A percentile compares a stretch with the other conserved stretches of the same genome.
phyloP scores from a whole-genome alignment of 1,140 invertebrate species.

The Achatina immaculata region DNA sequence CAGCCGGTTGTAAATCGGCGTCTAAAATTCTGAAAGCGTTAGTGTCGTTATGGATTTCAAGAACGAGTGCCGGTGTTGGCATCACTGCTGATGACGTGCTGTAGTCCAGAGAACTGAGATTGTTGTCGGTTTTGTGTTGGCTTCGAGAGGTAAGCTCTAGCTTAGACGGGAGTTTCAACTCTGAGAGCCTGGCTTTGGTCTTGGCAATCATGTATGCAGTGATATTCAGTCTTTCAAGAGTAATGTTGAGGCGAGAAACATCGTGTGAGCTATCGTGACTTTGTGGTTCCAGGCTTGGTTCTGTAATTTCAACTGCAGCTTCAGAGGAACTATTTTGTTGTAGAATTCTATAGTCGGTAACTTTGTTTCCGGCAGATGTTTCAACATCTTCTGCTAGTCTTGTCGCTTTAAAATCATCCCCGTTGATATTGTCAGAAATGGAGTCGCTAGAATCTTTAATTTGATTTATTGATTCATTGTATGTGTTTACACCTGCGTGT shows the following conservation, averaged over 20 bases:
- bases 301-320: not conserved
- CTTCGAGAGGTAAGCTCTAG: not conserved
- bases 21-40: not conserved
- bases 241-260: no score
- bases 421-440: not conserved
- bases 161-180: no score
- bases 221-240: not conserved
- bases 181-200: no score
- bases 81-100: not conserved
- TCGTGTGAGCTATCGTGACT: no score
- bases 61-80: not conserved
- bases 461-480: not conserved
- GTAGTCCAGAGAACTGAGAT: not conserved
- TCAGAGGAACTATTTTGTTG: not conserved
- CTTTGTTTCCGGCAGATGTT: not conserved
- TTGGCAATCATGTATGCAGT: no score
- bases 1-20: not conserved
- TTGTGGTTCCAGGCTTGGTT: not conserved
- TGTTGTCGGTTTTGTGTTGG: not conserved
- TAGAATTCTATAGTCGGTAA: not conserved
- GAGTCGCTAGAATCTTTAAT: not conserved
- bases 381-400: not conserved
- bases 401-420: not conserved
- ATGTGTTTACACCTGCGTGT: not conserved
- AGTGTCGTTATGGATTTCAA: not conserved